Percentiles rank a stretch among this genome's conserved stretches.
These are phyloP conservation scores for Tiliqua scincoides DNA, from an alignment of 2,113 vertebrate species.

Conservation along the genomic window DNA sequence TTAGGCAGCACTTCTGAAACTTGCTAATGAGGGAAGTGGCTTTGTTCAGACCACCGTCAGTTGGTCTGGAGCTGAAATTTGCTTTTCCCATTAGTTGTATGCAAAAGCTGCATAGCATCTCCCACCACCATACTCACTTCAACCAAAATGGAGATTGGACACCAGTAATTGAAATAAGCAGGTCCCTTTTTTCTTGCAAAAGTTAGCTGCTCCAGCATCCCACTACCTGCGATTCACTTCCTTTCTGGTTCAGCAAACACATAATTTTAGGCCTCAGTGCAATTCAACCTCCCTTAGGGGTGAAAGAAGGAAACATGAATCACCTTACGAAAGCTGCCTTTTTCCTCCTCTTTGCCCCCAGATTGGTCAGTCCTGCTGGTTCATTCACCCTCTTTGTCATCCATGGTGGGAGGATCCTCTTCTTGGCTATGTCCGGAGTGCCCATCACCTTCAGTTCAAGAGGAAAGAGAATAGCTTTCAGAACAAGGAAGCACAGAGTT, in stretches of 20 bases:
- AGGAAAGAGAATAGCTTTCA: background rate
- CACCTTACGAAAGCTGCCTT: background rate
- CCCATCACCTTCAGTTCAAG: conserved; percentile 46
- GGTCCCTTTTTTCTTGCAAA: background rate
- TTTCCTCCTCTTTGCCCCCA: conserved; percentile 38
- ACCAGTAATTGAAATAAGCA: background rate
- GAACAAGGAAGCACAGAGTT: background rate
- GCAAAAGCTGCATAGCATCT: too few relatives aligned
- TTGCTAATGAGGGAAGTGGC: too few relatives aligned
- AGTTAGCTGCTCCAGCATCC: background rate
- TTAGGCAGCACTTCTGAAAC: background rate
- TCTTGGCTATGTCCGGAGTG: conserved; percentile 36
- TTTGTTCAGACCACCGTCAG: too few relatives aligned
- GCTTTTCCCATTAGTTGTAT: background rate
- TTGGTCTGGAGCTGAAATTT: background rate
- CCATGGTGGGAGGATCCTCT: conserved; percentile 69
- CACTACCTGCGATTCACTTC: background rate
- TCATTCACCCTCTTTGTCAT: conserved; percentile 52
- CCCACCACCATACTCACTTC: too few relatives aligned
- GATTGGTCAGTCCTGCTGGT: background rate
- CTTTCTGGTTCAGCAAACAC: background rate
- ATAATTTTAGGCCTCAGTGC: background rate
- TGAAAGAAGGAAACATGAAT: too few relatives aligned
- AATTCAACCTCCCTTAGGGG: background rate
- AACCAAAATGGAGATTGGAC: background rate